Base-by-base conservation (phyloP, 1,140 invertebrate genomes). In the Drosophila arawakana region DNA sequence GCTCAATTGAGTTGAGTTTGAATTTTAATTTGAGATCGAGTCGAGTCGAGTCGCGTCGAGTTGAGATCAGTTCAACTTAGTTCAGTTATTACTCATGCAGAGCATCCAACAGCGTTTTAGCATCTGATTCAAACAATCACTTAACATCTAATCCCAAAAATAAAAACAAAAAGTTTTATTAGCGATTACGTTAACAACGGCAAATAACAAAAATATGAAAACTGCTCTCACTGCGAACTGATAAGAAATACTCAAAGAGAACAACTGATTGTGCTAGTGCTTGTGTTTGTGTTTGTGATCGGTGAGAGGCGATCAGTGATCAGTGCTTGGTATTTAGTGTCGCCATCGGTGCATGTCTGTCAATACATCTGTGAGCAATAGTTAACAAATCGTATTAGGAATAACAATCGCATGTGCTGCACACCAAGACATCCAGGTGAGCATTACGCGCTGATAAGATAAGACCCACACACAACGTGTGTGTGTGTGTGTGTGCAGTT, bases 401-500 rank as follows among this genome's bases (percentile, higher is more conserved):
- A 55, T 47, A 62, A 41, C 49, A 60, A 72, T 57, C 70, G 74
- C 70, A 73, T 76, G 70, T 67, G 70, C 74, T 15, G 37, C 55
- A 59, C 57, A 44, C 57, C 37, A 58, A 21, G 54, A 41, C 43
- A 43, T 10, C 63, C 63, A 77, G 70, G 71, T 77, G 35, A 73
- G 70, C 50, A 25, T 2, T 35, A 21, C 35, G 18, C 41, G 10
- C 49, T 49, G 75, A 77, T 77, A 62, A 77, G 75, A 77, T 77
- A 77, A 35, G 41, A 30, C 35, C 58, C 15, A 43, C 25, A 66
- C 34, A 41, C 18, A 55, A 43, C 43, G 39, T 41, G 37, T 58
- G 34, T 62, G 21, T 58, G 52, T 37, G 10, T 4, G 13, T 9
- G 11, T 61, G 67, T 35, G n/a, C 15, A 15, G 15, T 15, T 15